phyloP scores from a whole-genome alignment of 2,797 vertebrate species.

The Tangara arthus region DNA sequence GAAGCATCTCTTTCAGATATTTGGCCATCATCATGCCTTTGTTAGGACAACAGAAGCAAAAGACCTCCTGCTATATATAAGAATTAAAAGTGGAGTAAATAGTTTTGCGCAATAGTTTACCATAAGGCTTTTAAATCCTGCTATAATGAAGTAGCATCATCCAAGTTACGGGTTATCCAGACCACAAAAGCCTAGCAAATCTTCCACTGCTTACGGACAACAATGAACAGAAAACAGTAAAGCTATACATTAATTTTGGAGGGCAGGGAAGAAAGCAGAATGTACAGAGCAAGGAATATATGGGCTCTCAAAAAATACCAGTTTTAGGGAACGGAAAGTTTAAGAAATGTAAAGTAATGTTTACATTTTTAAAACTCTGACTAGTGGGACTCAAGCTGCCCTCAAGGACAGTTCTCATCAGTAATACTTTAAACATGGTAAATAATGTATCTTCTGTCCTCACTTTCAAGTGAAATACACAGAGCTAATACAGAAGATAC shows the following conservation, averaged over 20 bases:
- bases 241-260: neutral
- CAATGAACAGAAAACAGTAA: neutral
- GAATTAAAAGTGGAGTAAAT: neutral
- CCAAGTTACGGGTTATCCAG: neutral
- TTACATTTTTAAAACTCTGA: neutral
- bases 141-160: neutral
- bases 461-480: neutral
- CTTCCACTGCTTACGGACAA: neutral
- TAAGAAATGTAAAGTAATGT: neutral
- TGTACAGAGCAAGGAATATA: fast-evolving
- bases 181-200: neutral
- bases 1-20: neutral
- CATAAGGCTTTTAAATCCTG: neutral
- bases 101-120: neutral
- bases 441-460: neutral
- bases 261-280: neutral
- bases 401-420: neutral
- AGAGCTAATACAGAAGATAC: neutral
- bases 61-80: neutral
- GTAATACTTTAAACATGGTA: neutral
- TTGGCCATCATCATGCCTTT: neutral
- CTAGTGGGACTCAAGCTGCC: neutral
- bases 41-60: neutral
- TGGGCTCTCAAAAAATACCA: fast-evolving
- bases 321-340: neutral